phyloP scores from a whole-genome alignment of 2,888 invertebrate genomes.

The Gonocerus acuteangulatus region DNA sequence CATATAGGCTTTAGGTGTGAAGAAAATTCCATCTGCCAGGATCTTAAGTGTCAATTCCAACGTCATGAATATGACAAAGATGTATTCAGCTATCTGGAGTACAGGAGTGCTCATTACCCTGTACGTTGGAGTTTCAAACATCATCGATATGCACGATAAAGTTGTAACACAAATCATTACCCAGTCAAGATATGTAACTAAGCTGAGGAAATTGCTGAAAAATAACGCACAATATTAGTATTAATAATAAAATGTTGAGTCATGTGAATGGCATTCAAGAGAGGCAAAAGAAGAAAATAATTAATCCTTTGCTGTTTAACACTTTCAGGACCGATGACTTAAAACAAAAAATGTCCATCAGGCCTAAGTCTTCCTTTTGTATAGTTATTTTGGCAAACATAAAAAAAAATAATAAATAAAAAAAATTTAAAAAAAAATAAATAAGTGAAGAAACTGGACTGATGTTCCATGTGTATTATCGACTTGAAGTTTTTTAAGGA shows the following conservation, averaged over 20 bases:
- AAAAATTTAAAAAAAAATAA: no score
- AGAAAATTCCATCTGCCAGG: slow-evolving; percentile 93
- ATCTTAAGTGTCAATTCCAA: slow-evolving; percentile 92
- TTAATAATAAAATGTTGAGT: not conserved
- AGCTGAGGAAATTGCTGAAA: slow-evolving; percentile 85
- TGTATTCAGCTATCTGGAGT: slow-evolving; percentile 90
- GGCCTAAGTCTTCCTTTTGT: no score
- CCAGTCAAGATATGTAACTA: slow-evolving; percentile 99
- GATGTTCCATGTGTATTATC: no score
- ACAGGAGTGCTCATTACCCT: slow-evolving; percentile 92
- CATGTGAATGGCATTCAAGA: not conserved
- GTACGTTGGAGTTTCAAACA: slow-evolving; percentile 92
- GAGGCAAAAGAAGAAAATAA: not conserved
- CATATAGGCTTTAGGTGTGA: slow-evolving; percentile 97
- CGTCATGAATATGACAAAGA: slow-evolving; percentile 97
- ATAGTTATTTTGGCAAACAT: no score
- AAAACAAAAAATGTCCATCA: no score
- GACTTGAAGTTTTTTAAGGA: no score
- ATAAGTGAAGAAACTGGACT: no score
- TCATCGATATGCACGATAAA: slow-evolving; percentile 95
- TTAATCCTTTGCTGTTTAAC: not conserved
- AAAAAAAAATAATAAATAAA: no score
- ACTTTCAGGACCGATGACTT: no score
- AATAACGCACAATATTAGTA: not conserved
- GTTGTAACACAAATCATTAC: slow-evolving; percentile 98